Conservation (phyloP, 2,888 invertebrate species). For the Thymelicus acteon region DNA sequence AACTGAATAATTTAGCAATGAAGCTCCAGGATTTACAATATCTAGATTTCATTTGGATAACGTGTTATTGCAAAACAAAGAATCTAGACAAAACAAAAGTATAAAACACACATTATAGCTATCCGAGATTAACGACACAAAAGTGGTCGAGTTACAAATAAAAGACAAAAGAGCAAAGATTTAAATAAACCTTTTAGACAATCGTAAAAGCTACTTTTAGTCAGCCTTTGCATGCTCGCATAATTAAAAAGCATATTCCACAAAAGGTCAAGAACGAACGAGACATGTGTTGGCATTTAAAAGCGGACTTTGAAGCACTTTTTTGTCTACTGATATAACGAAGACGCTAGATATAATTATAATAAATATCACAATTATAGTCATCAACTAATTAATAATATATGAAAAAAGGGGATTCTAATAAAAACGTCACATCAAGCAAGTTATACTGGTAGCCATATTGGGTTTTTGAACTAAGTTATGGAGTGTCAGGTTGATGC, state of each 20-base stretch:
- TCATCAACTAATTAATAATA: background rate
- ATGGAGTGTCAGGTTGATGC: background rate
- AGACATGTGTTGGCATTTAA: conserved; percentile 43
- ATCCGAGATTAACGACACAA: conserved; percentile 12
- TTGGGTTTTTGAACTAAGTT: background rate
- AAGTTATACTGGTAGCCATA: background rate
- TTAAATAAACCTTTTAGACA: conserved; percentile 33
- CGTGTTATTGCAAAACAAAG: background rate
- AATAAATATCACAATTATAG: conserved; percentile 4
- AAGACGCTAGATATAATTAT: conserved; percentile 1
- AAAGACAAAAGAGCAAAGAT: conserved; percentile 16
- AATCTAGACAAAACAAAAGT: background rate
- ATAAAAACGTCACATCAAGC: background rate
- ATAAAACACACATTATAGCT: conserved; percentile 7
- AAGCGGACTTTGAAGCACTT: conserved; percentile 36
- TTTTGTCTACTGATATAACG: conserved; percentile 27
- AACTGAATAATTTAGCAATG: background rate
- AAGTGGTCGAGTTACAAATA: conserved; percentile 5
- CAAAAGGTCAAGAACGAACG: conserved; percentile 45
- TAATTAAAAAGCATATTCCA: conserved; percentile 40
- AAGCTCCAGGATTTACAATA: background rate
- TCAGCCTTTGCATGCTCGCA: conserved; percentile 33
- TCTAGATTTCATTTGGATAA: background rate
- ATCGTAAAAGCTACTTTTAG: conserved; percentile 34
- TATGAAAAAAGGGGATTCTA: background rate